phyloP scores from a whole-genome alignment of 2,888 invertebrate genomes.

The Lycia hirtaria region DNA sequence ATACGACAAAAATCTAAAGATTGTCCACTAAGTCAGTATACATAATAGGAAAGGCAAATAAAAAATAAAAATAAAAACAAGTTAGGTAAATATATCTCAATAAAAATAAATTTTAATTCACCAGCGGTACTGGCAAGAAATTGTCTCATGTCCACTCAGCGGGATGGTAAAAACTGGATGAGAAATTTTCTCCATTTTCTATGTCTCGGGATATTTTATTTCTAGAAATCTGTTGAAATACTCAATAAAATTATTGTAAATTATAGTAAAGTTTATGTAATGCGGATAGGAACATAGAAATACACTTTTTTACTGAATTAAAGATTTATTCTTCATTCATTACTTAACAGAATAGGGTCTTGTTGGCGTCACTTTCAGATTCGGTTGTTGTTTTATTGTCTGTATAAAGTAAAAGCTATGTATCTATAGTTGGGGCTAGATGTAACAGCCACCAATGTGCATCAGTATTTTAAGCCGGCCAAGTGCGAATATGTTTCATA shows the following conservation, averaged over 20 bases:
- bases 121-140: not conserved
- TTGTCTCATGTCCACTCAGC: constrained; percentile 13
- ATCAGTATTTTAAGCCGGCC: too few species aligned
- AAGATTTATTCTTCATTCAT: too few species aligned
- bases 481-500: too few species aligned
- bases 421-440: too few species aligned
- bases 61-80: not conserved
- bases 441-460: too few species aligned
- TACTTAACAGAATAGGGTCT: too few species aligned
- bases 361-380: too few species aligned
- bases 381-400: too few species aligned
- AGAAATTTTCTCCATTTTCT: constrained; percentile 5
- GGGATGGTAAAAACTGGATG: constrained; percentile 21
- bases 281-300: not conserved
- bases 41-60: not conserved
- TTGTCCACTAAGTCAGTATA: not conserved
- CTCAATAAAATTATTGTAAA: not conserved
- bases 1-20: not conserved
- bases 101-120: constrained; percentile 7
- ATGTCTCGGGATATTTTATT: constrained; percentile 13
- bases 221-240: constrained; percentile 12
- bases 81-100: constrained; percentile 9
- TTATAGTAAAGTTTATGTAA: not conserved
- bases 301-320: not conserved
- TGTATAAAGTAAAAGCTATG: too few species aligned